Base-by-base conservation (phyloP, 2,113 vertebrate species). In the Haemorhous mexicanus region DNA sequence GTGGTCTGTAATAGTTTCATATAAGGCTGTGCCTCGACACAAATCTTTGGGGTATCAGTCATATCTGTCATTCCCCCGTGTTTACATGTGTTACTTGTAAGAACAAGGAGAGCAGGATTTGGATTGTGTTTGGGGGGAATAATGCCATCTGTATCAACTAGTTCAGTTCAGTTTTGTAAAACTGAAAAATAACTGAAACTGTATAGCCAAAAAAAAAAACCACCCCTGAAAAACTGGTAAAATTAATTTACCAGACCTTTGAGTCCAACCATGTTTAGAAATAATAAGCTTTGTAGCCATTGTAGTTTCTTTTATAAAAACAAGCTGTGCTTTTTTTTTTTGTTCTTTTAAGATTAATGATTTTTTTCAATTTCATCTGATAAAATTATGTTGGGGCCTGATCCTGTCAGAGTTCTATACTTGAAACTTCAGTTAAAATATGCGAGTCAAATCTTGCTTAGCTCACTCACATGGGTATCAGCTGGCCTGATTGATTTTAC, bases 401-500 rank as follows among this genome's bases (percentile, higher is more conserved):
- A 81, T 95, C 33, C 58, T 86, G 49, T 39, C 76, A 66, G 14
- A 26, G 47, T 56, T 81, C 15, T 76, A 33, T 28, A 43, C 75
- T 63, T 69, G 52, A 93, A 97, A 92, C 67, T 90, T 68, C 39
- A n/a, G 61, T 77, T 73, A 89, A 91, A 4, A 8, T 81, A 46
- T 76, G 15, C 67, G 32, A 91, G 63, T 61, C 56, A 70, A 88
- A 76, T 88, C 66, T 67, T 89, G 84, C 82, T 90, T 24, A 52
- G 23, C 16, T 81, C 84, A 80, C 79, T 93, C 63, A 93, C 62
- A 27, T 67, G 80, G 69, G 50, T 84, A 75, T 95, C 74, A 87
- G 43, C 93, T 88, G 56, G 76, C 79, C 64, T 72, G 80, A 94
- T 95, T 78, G 76, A 95, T 92, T 91, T 96, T 91, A 73, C 72